phyloP scores from a whole-genome alignment of 2,888 invertebrate genomes.

The Drosophila tanythrix region DNA sequence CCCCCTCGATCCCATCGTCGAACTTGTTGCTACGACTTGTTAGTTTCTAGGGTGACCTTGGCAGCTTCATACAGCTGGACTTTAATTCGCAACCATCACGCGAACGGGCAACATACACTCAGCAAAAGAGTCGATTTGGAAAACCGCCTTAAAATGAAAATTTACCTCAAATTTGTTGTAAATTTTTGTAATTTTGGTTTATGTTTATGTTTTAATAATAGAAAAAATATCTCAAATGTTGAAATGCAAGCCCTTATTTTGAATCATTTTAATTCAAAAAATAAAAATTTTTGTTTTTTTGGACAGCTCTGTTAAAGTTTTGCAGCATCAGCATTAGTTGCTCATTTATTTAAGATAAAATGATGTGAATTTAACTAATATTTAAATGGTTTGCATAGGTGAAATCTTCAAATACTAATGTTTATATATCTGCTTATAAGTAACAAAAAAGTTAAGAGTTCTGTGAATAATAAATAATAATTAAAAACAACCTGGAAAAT shows the following conservation, averaged over 20 bases:
- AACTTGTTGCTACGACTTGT: conserved; percentile 9
- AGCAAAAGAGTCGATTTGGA: background rate
- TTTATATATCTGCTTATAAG: too few relatives aligned
- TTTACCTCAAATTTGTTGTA: background rate
- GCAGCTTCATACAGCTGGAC: conserved; percentile 1
- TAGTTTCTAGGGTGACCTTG: background rate
- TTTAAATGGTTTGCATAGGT: background rate
- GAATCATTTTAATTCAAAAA: background rate
- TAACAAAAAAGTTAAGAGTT: too few relatives aligned
- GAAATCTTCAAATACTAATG: background rate
- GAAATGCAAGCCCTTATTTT: too few relatives aligned
- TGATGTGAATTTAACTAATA: background rate
- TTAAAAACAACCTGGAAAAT: background rate
- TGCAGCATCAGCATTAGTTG: background rate
- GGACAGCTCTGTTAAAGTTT: too few relatives aligned
- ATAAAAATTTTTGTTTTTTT: background rate
- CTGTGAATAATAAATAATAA: too few relatives aligned
- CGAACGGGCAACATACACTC: conserved; percentile 22
- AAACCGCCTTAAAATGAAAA: background rate
- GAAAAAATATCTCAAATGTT: background rate
- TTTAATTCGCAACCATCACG: conserved; percentile 41
- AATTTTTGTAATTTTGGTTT: too few relatives aligned
- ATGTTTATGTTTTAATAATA: background rate
- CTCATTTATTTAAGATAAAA: background rate
- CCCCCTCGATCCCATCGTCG: background rate